phyloP scores from a whole-genome alignment of 2,888 invertebrate genomes.

The Sphaeridia pumilis region DNA sequence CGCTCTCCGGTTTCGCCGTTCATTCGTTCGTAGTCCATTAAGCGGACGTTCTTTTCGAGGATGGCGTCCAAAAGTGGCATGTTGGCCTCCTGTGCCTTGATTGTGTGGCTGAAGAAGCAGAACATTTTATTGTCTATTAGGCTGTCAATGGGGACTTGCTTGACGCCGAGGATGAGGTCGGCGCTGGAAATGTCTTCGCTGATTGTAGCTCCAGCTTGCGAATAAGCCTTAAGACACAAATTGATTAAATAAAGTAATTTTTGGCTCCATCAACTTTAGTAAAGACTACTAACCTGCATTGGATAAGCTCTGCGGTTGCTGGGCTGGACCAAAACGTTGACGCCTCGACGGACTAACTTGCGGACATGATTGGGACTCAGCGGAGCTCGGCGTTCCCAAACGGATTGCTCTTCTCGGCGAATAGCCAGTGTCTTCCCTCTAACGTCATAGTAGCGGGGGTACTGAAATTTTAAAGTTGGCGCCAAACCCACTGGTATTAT shows the following conservation, averaged over 20 bases:
- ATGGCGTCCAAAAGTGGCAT: conserved; percentile 95
- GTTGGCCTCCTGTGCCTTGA: conserved; percentile 96
- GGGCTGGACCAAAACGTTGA: conserved; percentile 94
- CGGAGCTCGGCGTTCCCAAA: conserved; percentile 92
- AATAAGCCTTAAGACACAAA: conserved; percentile 56
- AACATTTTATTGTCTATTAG: conserved; percentile 94
- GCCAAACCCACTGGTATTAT: neutral
- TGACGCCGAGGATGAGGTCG: conserved; percentile 92
- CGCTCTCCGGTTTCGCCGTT: conserved; percentile 74
- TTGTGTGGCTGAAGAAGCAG: conserved; percentile 98
- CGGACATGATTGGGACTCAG: conserved; percentile 85
- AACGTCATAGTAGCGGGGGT: conserved; percentile 20
- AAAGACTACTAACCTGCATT: conserved; percentile 55
- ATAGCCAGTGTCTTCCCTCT: conserved; percentile 65
- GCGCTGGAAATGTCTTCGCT: conserved; percentile 96
- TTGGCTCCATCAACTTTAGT: neutral
- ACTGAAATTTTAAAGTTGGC: neutral
- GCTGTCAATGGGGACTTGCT: conserved; percentile 82
- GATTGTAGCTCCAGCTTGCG: conserved; percentile 81
- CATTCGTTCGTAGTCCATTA: conserved; percentile 95
- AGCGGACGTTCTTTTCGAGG: conserved; percentile 87
- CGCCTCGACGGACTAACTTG: conserved; percentile 70
- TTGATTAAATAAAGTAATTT: neutral
- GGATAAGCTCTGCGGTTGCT: conserved; percentile 96
- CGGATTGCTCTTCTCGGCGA: conserved; percentile 82